These are phyloP conservation scores for Hyles vespertilio DNA, from an alignment of 1,140 invertebrate species.

Conservation along the genomic window DNA sequence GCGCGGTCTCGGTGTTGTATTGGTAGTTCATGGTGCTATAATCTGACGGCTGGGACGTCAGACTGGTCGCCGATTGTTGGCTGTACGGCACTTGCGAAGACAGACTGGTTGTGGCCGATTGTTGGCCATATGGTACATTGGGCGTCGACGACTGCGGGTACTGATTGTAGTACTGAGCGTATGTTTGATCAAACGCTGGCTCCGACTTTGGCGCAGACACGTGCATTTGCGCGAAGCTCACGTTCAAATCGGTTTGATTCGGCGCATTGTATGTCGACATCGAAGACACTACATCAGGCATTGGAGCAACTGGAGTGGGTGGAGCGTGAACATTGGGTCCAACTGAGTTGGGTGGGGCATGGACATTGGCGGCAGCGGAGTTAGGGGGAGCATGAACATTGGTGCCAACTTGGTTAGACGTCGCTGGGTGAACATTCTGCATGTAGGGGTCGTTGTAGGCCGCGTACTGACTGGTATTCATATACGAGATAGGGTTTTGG, in stretches of 20 bases:
- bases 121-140: conserved; percentile 17
- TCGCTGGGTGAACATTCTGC: conserved; percentile 4
- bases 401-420: neutral
- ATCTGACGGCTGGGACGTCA: conserved; percentile 25
- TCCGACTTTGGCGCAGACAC: conserved; percentile 40
- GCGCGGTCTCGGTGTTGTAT: conserved; percentile 36
- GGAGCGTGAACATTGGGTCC: too few species aligned
- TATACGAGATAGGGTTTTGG: conserved; percentile 30
- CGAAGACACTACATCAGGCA: conserved; percentile 19
- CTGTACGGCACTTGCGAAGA: conserved; percentile 8
- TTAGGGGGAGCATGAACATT: too few species aligned
- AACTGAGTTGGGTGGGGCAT: too few species aligned
- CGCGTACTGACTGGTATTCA: conserved; percentile 14
- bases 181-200: conserved; percentile 30
- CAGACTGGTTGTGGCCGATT: conserved; percentile 23
- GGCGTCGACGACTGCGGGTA: conserved; percentile 47
- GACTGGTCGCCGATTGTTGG: conserved; percentile 24
- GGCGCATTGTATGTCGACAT: conserved; percentile 17
- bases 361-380: too few species aligned
- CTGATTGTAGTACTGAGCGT: conserved; percentile 55
- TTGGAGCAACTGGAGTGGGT: conserved; percentile 17
- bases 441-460: conserved; percentile 36
- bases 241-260: conserved; percentile 41
- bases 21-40: conserved; percentile 48
- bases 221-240: conserved; percentile 59